Evolutionary conservation across 2,888 invertebrate species (phyloP).

Genomic region (Galerucella nymphaeae): DNA sequence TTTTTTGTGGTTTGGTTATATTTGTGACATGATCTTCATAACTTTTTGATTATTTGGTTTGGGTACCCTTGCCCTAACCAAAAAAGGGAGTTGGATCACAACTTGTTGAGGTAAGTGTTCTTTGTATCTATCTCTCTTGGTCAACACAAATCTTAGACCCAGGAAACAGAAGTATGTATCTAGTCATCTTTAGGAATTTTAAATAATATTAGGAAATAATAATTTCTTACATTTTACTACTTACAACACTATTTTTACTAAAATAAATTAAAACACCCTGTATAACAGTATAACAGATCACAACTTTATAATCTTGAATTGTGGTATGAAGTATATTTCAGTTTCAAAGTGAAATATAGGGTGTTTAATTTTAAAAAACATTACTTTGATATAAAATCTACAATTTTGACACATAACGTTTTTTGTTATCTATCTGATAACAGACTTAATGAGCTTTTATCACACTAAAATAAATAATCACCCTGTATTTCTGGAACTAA

Average conservation of each 20-base stretch:
- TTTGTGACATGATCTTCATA: conserved; percentile 38
- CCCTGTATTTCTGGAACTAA: no score
- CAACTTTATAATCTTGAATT: no score
- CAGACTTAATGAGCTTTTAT: no score
- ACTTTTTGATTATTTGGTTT: conserved; percentile 41
- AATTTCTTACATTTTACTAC: background rate
- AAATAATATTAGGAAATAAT: conserved; percentile 54
- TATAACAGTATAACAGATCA: no score
- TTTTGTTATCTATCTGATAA: no score
- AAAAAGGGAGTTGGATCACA: conserved; percentile 40
- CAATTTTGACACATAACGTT: no score
- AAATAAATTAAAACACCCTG: no score
- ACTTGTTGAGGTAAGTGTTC: conserved; percentile 51
- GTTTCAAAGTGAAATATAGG: no score
- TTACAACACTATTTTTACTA: background rate
- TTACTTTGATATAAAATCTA: no score
- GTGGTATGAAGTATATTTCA: no score
- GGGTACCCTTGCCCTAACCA: conserved; percentile 62
- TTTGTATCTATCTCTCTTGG: conserved; percentile 18
- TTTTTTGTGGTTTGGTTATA: conserved; percentile 20
- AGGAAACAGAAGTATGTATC: conserved; percentile 11
- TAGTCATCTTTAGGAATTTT: background rate
- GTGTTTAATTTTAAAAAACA: no score
- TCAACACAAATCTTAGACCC: conserved; percentile 5
- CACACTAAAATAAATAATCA: no score